Conservation (phyloP, 2,113 vertebrate species). For the Peromyscus maniculatus region DNA sequence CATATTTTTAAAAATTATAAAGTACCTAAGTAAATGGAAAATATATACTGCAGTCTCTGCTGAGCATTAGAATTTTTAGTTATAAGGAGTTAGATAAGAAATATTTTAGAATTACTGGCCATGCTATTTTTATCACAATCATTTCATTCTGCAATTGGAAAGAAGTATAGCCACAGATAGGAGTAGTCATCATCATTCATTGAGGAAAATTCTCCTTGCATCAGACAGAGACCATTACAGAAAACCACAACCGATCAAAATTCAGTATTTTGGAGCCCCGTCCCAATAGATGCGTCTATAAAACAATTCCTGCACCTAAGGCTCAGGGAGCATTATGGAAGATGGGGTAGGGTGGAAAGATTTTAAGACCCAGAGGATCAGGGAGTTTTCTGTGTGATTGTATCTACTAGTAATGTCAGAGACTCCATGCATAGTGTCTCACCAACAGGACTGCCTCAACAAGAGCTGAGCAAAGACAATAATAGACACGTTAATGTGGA, state of each 20-base stretch:
- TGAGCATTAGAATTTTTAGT: neutral
- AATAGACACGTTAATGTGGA: too few species aligned
- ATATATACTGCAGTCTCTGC: neutral
- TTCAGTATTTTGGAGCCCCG: neutral
- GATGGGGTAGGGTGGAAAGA: neutral
- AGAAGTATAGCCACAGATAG: neutral
- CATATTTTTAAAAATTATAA: conserved; percentile 18
- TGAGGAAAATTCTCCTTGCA: neutral
- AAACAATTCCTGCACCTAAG: neutral
- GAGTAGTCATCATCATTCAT: neutral
- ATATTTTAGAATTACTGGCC: neutral
- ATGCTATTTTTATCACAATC: neutral
- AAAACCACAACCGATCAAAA: neutral
- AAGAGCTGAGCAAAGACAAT: neutral
- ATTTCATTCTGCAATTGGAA: neutral
- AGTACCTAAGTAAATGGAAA: neutral
- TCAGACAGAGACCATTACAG: neutral
- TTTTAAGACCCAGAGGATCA: neutral
- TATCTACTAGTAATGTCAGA: neutral
- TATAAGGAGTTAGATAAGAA: neutral
- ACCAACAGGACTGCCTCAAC: neutral
- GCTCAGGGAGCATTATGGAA: neutral
- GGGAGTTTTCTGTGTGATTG: neutral
- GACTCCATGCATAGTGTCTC: neutral
- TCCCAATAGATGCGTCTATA: neutral